Percentiles rank a stretch among this genome's conserved stretches.
phyloP scores from a whole-genome alignment of 1,140 invertebrate species.

The Pollicipes pollicipes region DNA sequence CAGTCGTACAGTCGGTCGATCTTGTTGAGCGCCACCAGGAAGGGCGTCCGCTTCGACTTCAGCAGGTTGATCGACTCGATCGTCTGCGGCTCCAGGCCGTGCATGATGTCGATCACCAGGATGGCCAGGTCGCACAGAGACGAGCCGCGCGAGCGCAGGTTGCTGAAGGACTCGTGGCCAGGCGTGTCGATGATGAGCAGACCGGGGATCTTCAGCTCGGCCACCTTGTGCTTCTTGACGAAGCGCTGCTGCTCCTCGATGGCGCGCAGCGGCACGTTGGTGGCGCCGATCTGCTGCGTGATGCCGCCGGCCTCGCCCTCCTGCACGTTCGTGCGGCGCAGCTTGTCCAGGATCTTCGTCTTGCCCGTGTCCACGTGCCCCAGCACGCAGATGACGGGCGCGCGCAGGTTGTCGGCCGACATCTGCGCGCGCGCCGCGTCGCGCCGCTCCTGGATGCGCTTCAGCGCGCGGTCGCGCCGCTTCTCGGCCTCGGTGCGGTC shows the following conservation, averaged over 20 bases:
- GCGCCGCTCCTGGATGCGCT: constrained; percentile 59
- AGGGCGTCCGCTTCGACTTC: constrained; percentile 87
- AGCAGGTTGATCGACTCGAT: constrained; percentile 93
- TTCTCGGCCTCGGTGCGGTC: constrained; percentile 42
- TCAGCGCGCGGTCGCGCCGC: constrained; percentile 41
- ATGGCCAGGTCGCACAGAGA: constrained; percentile 99
- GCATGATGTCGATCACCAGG: constrained; percentile 99
- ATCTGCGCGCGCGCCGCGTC: constrained; percentile 67
- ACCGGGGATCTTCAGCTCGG: constrained; percentile 78
- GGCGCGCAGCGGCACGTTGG: constrained; percentile 93
- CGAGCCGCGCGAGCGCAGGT: constrained; percentile 87
- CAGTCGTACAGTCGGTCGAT: constrained; percentile 88
- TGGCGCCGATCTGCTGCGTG: constrained; percentile 98
- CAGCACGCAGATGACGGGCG: constrained; percentile 93
- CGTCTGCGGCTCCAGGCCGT: constrained; percentile 96
- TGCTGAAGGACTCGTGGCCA: constrained; percentile 98
- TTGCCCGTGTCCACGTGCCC: constrained; percentile 99
- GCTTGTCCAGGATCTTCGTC: constrained; percentile 96
- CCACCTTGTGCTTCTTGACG: constrained; percentile 52
- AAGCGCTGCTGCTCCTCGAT: constrained; percentile 87
- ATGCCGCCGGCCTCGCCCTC: constrained; percentile 98
- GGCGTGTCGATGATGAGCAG: constrained; percentile 98
- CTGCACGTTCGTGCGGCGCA: constrained; percentile 86
- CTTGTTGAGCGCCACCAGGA: constrained; percentile 97
- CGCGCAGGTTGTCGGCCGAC: constrained; percentile 57